Evolutionary conservation across 1,140 invertebrate species (phyloP).

Genomic region (Helicoverpa zea): DNA sequence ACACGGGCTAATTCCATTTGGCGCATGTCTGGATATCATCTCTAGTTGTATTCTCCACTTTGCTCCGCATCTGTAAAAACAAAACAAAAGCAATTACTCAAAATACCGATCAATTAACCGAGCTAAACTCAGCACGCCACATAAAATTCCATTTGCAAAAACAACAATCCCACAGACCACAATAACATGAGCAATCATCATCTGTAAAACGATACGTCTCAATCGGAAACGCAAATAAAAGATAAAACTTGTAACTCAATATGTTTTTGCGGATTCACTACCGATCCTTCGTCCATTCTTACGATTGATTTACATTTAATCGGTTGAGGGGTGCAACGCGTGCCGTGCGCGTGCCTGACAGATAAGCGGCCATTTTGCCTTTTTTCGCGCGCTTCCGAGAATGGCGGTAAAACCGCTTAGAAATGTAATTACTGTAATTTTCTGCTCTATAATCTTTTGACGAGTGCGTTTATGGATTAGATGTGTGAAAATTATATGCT

Average conservation of each 20-base stretch:
- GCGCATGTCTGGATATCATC: no score
- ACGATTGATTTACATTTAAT: slow-evolving; percentile 75
- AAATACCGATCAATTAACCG: not conserved
- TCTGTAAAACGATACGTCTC: slow-evolving; percentile 78
- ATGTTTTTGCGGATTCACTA: slow-evolving; percentile 79
- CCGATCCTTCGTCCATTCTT: slow-evolving; percentile 71
- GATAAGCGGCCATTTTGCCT: slow-evolving; percentile 69
- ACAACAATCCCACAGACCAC: slow-evolving; percentile 58
- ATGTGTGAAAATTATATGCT: slow-evolving; percentile 31
- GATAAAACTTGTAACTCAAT: slow-evolving; percentile 81
- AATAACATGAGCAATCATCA: slow-evolving; percentile 70
- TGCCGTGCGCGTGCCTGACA: slow-evolving; percentile 75
- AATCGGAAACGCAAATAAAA: slow-evolving; percentile 84
- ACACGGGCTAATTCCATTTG: no score
- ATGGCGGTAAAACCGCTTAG: slow-evolving; percentile 31
- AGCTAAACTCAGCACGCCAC: not conserved
- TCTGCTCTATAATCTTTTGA: slow-evolving; percentile 26
- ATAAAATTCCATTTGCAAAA: slow-evolving; percentile 56
- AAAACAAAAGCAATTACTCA: not conserved
- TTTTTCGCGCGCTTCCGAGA: slow-evolving; percentile 57
- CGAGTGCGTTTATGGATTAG: slow-evolving; percentile 29
- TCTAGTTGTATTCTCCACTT: not conserved
- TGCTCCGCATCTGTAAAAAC: slow-evolving; percentile 14
- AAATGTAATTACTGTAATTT: slow-evolving; percentile 55
- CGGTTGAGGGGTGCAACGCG: slow-evolving; percentile 65